A percentile compares a stretch with the other conserved stretches of the same genome.
Evolutionary conservation across 2,113 vertebrate genomes (phyloP).

Genomic region (Ameiurus melas): DNA sequence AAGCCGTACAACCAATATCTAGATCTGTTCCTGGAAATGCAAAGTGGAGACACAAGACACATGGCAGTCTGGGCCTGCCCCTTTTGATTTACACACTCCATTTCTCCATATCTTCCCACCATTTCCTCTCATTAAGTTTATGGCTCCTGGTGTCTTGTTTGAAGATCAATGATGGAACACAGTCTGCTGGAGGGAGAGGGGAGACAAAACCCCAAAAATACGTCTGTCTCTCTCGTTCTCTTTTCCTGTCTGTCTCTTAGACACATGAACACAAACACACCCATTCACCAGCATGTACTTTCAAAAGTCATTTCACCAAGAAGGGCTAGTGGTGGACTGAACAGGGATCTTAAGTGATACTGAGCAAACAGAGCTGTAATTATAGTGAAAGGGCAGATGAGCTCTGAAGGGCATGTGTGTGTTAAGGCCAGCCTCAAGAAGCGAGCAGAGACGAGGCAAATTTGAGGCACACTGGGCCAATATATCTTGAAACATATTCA

Average conservation of each 20-base stretch:
- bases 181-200: constrained; percentile 49
- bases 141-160: constrained; percentile 55
- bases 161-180: constrained; percentile 59
- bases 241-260: neutral
- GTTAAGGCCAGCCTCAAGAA: neutral
- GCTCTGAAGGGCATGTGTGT: constrained; percentile 3
- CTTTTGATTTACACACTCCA: constrained; percentile 60
- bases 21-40: constrained; percentile 28
- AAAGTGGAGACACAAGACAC: constrained; percentile 9
- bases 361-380: constrained; percentile 45
- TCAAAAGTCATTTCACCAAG: constrained; percentile 26
- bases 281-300: constrained; percentile 15
- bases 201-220: constrained; percentile 45
- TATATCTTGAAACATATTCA: neutral
- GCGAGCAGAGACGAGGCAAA: neutral
- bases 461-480: constrained; percentile 2
- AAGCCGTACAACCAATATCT: constrained; percentile 29
- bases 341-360: constrained; percentile 31
- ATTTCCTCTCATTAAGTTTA: constrained; percentile 65
- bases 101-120: constrained; percentile 57
- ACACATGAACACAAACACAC: constrained; percentile 17
- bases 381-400: constrained; percentile 21
- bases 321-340: constrained; percentile 20
- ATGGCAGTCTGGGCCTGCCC: constrained; percentile 34
- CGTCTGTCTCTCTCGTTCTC: constrained; percentile 20